These are phyloP conservation scores for Clistopyga incitator DNA, from an alignment of 2,888 invertebrate species.

Conservation along the genomic window DNA sequence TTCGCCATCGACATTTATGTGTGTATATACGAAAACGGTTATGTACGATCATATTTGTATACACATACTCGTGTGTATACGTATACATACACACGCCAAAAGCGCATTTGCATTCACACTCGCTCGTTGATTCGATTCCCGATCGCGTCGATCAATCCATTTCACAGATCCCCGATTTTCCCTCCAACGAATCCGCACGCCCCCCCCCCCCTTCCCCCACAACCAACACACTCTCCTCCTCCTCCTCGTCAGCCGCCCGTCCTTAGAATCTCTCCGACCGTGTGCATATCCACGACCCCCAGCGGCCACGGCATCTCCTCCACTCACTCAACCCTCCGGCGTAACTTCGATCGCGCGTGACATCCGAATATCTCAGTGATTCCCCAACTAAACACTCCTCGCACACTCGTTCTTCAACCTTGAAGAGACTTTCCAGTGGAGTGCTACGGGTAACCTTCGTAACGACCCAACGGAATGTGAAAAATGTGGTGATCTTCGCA, in stretches of 20 bases:
- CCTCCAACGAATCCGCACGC: not conserved
- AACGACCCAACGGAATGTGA: not conserved
- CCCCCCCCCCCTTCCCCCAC: not conserved
- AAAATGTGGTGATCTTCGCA: not conserved
- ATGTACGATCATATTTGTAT: not conserved
- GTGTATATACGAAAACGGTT: not conserved
- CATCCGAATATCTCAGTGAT: conserved; percentile 16
- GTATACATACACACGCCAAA: not conserved
- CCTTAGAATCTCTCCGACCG: not conserved
- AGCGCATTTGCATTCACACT: conserved; percentile 13
- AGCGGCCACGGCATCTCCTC: conserved; percentile 22
- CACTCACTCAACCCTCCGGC: conserved; percentile 33
- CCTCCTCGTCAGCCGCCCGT: too few species aligned
- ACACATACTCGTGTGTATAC: not conserved
- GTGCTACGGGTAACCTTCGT: conserved; percentile 13
- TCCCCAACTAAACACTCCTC: not conserved
- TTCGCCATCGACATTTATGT: conserved; percentile 24
- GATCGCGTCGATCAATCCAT: conserved; percentile 40
- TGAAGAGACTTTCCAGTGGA: conserved; percentile 18
- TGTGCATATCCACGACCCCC: not conserved
- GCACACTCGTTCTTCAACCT: not conserved
- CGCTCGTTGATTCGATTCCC: conserved; percentile 39
- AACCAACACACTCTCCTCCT: not conserved
- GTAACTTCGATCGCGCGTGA: conserved; percentile 34
- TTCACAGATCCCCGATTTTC: conserved; percentile 10